phyloP scores from a whole-genome alignment of 2,888 invertebrate species.

The Mylabris sibirica region DNA sequence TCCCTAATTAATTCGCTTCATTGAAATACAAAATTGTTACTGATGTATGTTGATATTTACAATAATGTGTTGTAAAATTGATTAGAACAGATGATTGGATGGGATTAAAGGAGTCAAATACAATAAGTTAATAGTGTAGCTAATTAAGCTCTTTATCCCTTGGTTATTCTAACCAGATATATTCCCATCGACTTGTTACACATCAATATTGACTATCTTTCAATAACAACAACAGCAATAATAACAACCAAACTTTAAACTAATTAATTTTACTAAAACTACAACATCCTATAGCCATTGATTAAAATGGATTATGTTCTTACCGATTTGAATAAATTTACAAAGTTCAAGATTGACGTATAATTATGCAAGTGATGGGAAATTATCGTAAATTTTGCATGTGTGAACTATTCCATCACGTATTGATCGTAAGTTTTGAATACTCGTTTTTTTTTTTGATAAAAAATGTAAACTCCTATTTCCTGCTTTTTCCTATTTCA shows the following conservation, averaged over 20 bases:
- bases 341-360: not conserved
- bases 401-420: constrained; percentile 17
- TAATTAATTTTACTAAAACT: not conserved
- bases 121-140: not conserved
- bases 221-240: not conserved
- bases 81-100: too few relatives aligned
- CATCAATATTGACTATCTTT: not conserved
- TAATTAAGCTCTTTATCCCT: not conserved
- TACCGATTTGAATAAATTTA: not conserved
- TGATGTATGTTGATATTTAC: too few relatives aligned
- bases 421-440: constrained; percentile 27
- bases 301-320: not conserved
- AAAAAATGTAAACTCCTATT: constrained; percentile 26
- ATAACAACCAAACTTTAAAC: not conserved
- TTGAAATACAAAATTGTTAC: too few relatives aligned
- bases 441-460: constrained; percentile 25
- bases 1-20: too few relatives aligned
- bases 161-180: not conserved
- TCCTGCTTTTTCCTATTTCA: not conserved
- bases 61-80: too few relatives aligned
- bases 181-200: not conserved
- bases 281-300: not conserved
- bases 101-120: too few relatives aligned
- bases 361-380: not conserved
- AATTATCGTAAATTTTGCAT: constrained; percentile 9